phyloP scores from a whole-genome alignment of 2,797 vertebrate species.

The Rhinoraja longicauda region DNA sequence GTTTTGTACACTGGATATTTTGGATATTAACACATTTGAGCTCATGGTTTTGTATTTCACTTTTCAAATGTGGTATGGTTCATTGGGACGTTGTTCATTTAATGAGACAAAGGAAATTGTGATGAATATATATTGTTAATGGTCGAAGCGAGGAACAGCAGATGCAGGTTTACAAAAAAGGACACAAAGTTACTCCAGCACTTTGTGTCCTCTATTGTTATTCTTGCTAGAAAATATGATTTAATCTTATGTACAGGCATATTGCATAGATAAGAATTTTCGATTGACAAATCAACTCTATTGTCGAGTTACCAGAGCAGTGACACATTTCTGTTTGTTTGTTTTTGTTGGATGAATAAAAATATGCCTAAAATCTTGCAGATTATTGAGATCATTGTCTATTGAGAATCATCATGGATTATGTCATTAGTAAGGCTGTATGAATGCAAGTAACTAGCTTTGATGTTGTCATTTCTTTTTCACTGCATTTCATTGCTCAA shows the following conservation, averaged over 20 bases:
- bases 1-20: neutral
- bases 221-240: neutral
- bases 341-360: constrained; percentile 4
- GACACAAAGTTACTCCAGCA: too few species aligned
- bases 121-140: neutral
- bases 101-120: neutral
- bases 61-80: neutral
- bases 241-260: too few species aligned
- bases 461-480: neutral
- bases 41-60: neutral
- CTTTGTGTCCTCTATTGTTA: neutral
- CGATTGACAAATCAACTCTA: neutral
- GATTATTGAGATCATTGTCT: neutral
- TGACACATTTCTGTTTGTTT: neutral
- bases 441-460: neutral
- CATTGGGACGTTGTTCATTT: neutral
- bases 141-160: too few species aligned
- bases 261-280: neutral
- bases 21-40: neutral
- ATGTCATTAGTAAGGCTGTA: neutral
- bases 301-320: constrained; percentile 23
- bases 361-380: neutral
- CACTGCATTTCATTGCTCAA: neutral
- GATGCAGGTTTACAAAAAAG: too few species aligned
- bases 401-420: neutral